Conservation (phyloP, 1,140 invertebrate species). For the Hylyphantes graminicola region DNA sequence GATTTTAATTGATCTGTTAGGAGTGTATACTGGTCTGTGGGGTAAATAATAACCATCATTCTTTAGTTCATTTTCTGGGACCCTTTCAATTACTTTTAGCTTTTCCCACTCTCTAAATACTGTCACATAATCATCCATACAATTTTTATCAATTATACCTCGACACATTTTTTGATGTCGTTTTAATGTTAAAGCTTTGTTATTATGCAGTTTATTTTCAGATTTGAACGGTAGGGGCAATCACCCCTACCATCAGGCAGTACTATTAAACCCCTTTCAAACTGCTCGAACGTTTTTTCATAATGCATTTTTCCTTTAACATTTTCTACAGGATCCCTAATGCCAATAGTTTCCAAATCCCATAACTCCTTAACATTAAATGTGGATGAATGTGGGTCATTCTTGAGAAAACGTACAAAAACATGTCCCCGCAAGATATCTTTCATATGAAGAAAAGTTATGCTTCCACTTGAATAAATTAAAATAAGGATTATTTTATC, state of each 20-base stretch:
- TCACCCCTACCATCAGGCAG: background rate
- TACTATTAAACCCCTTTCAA: background rate
- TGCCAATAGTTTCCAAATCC: background rate
- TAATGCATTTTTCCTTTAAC: background rate
- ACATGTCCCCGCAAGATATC: no score
- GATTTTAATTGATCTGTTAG: constrained; percentile 58
- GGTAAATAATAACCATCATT: constrained; percentile 59
- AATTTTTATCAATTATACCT: background rate
- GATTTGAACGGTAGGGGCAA: background rate
- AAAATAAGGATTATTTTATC: no score
- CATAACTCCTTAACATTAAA: background rate
- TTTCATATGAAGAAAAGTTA: no score
- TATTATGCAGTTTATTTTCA: background rate
- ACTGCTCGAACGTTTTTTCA: background rate
- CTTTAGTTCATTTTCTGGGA: constrained; percentile 1
- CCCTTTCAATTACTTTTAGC: constrained; percentile 51
- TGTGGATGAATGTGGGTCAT: no score
- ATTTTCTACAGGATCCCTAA: background rate
- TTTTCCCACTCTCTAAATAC: constrained; percentile 4
- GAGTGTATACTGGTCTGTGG: constrained; percentile 57
- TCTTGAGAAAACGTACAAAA: no score
- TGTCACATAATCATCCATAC: background rate
- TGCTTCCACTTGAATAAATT: no score
- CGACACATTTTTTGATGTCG: background rate
- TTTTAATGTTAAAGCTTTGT: background rate